phyloP scores from a whole-genome alignment of 1,140 invertebrate species.

The Frieseomelitta varia region DNA sequence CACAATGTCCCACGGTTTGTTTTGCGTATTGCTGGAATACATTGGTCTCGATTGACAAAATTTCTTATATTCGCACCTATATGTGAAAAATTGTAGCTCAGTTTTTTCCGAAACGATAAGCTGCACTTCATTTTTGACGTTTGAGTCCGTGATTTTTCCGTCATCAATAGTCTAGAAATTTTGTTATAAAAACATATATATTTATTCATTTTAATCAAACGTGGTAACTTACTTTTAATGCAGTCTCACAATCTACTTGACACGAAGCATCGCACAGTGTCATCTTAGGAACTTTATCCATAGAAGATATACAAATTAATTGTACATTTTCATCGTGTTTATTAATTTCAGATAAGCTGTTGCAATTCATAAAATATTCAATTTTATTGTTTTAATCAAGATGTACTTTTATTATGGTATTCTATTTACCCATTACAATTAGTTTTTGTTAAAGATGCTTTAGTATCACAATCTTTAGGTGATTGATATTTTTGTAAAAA shows the following conservation, averaged over 20 bases:
- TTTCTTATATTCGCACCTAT: conserved; percentile 68
- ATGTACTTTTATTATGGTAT: conserved; percentile 1
- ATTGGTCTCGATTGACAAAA: conserved; percentile 71
- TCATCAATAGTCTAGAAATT: conserved; percentile 23
- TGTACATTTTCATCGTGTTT: conserved; percentile 67
- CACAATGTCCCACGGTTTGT: conserved; percentile 79
- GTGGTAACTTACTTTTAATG: conserved; percentile 3
- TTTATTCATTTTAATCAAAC: neutral
- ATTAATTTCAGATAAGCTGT: conserved; percentile 36
- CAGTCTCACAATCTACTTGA: conserved; percentile 63
- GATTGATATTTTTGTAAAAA: conserved; percentile 63
- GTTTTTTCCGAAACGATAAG: conserved; percentile 62
- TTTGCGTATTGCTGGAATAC: conserved; percentile 76
- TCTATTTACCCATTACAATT: conserved; percentile 44
- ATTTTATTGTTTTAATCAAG: conserved; percentile 37
- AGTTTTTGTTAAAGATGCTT: conserved; percentile 5
- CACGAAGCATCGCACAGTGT: conserved; percentile 66
- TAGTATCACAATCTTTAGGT: conserved; percentile 46
- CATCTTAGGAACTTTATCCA: conserved; percentile 52
- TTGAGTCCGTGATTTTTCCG: neutral
- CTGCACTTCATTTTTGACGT: conserved; percentile 1
- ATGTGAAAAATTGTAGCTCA: conserved; percentile 64
- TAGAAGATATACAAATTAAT: conserved; percentile 65
- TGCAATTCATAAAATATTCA: conserved; percentile 38
- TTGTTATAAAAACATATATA: conserved; percentile 2